Evolutionary conservation across 2,113 vertebrate genomes (phyloP).

Genomic region (Prinia subflava): DNA sequence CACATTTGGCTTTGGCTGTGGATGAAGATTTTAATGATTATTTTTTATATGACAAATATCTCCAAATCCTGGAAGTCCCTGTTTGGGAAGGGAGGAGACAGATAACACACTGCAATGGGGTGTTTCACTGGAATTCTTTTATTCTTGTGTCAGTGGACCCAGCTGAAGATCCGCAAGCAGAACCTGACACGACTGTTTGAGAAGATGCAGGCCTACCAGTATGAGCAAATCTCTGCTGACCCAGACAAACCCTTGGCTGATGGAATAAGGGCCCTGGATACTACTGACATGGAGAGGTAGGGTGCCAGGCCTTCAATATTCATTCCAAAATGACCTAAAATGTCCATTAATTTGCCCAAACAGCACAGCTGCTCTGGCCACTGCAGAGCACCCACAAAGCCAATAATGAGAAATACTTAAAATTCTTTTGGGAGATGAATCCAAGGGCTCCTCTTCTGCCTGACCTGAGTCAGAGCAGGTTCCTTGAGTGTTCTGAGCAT

Average conservation of each 20-base stretch:
- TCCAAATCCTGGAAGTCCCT: background rate
- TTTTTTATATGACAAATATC: background rate
- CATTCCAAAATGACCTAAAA: background rate
- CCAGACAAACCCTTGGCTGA: slow-evolving; percentile 97
- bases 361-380: background rate
- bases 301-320: background rate
- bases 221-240: slow-evolving; percentile 96
- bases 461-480: background rate
- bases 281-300: slow-evolving; percentile 94
- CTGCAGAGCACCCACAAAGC: background rate
- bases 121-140: background rate
- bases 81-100: background rate
- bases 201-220: slow-evolving; percentile 98
- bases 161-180: slow-evolving; percentile 94
- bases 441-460: background rate
- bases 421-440: background rate
- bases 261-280: slow-evolving; percentile 93
- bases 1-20: background rate
- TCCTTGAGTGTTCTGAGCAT: background rate
- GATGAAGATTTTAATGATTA: background rate
- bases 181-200: slow-evolving; percentile 94
- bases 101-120: background rate
- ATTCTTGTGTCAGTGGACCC: slow-evolving; percentile 84
- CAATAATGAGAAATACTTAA: background rate
- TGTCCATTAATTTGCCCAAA: background rate